phyloP scores from a whole-genome alignment of 1,140 invertebrate species.

The Pentalonia nigronervosa region DNA sequence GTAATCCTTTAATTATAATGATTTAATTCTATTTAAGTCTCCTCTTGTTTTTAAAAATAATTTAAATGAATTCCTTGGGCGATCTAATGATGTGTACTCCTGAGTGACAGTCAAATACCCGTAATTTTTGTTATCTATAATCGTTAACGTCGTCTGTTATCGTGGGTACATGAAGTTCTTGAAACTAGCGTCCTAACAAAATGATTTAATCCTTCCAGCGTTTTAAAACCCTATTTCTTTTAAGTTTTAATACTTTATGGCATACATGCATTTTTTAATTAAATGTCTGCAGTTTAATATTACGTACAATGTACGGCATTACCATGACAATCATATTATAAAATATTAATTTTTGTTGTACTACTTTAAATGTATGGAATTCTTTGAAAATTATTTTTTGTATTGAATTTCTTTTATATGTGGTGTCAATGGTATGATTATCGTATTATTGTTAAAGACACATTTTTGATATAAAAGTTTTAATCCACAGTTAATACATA shows the following conservation, averaged over 20 bases:
- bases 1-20: neutral
- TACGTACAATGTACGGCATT: neutral
- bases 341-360: neutral
- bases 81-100: neutral
- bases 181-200: neutral
- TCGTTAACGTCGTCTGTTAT: neutral
- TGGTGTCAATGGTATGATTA: neutral
- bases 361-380: neutral
- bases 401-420: neutral
- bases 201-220: neutral
- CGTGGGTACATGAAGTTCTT: neutral
- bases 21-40: neutral
- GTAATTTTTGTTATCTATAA: slow-evolving; percentile 51
- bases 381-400: neutral
- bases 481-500: neutral
- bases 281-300: neutral
- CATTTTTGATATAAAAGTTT: neutral
- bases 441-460: neutral
- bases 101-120: slow-evolving; percentile 37
- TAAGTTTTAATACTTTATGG: neutral
- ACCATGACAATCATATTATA: neutral
- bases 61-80: neutral
- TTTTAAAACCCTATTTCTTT: neutral
- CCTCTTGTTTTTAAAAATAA: slow-evolving; percentile 13
- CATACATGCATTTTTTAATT: neutral